These are phyloP conservation scores for Arenicola marina DNA, from an alignment of 2,888 invertebrate species.

Conservation along the genomic window DNA sequence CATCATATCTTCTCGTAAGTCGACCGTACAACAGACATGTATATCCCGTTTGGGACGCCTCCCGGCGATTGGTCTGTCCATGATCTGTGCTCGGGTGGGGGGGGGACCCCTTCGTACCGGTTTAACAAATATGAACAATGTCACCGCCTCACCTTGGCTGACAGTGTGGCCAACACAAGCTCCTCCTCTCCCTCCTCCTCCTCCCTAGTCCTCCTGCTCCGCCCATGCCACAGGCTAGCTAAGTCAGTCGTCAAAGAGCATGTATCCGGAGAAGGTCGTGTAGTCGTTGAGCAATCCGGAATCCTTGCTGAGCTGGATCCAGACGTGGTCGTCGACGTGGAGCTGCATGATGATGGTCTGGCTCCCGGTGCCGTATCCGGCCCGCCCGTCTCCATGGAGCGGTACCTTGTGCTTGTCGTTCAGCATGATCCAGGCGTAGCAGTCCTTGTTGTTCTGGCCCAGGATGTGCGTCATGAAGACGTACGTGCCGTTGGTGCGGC, in stretches of 20 bases:
- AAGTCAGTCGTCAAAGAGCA: slow-evolving; percentile 47
- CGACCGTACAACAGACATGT: no score
- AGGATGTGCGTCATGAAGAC: slow-evolving; percentile 54
- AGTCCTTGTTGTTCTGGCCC: slow-evolving; percentile 51
- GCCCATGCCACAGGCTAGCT: no score
- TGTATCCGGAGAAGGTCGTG: slow-evolving; percentile 57
- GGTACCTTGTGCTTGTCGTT: slow-evolving; percentile 55
- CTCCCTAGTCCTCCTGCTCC: no score
- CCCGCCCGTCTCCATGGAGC: slow-evolving; percentile 55
- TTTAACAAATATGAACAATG: no score
- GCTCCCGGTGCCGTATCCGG: slow-evolving; percentile 56
- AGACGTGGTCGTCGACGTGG: slow-evolving; percentile 51
- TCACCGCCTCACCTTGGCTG: no score
- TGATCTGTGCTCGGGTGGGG: no score
- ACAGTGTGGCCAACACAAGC: no score
- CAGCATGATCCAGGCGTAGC: slow-evolving; percentile 57
- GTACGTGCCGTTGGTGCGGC: slow-evolving; percentile 55
- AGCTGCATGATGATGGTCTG: slow-evolving; percentile 54
- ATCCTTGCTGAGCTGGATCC: slow-evolving; percentile 54
- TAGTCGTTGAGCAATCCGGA: slow-evolving; percentile 57
- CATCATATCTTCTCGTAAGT: no score
- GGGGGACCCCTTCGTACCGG: no score
- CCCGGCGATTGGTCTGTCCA: no score
- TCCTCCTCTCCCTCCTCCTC: no score
- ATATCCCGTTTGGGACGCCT: no score